Percentiles rank a stretch among this genome's conserved stretches.
phyloP scores from a whole-genome alignment of 92 coral and sea anemone genomes.

The Chrysogorgia sp. region DNA sequence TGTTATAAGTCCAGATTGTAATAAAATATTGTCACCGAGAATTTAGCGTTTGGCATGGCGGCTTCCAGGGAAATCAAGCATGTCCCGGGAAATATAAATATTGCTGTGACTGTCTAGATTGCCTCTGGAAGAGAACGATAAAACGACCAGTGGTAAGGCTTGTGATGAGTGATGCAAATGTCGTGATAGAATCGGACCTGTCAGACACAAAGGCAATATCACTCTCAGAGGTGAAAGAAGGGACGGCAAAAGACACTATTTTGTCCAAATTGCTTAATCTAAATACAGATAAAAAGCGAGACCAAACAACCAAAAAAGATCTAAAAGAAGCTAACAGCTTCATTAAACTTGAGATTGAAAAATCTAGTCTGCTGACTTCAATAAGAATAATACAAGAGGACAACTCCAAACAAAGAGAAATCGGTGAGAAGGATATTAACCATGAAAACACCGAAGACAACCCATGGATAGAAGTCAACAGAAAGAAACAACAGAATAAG shows the following conservation, averaged over 20 bases:
- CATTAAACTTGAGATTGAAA: constrained; percentile 14
- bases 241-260: no score
- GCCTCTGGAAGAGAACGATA: not conserved
- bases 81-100: constrained; percentile 6
- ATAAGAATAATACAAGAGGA: constrained; percentile 27
- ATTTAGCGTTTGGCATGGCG: constrained; percentile 45
- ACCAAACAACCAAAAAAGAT: constrained; percentile 7
- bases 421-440: not conserved
- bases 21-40: constrained; percentile 39
- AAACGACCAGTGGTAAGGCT: not conserved
- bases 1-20: constrained; percentile 30
- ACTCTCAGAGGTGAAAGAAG: constrained; percentile 39
- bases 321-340: constrained; percentile 4
- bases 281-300: constrained; percentile 6
- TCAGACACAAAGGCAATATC: constrained; percentile 36
- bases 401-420: not conserved
- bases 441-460: no score
- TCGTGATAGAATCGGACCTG: not conserved
- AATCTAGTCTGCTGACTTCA: constrained; percentile 13
- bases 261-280: constrained; percentile 6
- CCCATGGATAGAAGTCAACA: no score
- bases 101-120: constrained; percentile 30
- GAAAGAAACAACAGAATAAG: no score
- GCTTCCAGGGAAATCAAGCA: constrained; percentile 11
- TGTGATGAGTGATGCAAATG: no score